Percentiles rank a stretch among this genome's conserved stretches.
Conservation (phyloP, 2,797 vertebrate species). For the Ctenochaetus hawaiiensis region DNA sequence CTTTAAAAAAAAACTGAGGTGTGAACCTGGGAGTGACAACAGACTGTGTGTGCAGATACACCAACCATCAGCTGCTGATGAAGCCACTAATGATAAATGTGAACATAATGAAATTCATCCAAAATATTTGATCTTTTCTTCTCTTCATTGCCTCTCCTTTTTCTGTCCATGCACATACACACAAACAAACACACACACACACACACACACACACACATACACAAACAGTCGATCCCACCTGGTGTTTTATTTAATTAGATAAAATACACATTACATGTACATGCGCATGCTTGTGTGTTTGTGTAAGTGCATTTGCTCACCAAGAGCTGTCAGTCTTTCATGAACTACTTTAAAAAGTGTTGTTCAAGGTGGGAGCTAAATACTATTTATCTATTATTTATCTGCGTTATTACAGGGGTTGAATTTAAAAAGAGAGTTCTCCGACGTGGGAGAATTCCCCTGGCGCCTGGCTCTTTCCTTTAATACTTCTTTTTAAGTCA, state of each 20-base stretch:
- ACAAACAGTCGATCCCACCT: constrained; percentile 70
- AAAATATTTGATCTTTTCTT: constrained; percentile 54
- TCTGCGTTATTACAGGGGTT: constrained; percentile 83
- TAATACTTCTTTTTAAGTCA: constrained; percentile 82
- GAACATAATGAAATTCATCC: constrained; percentile 49
- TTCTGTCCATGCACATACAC: constrained; percentile 33
- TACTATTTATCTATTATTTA: constrained; percentile 88
- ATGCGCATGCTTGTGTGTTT: constrained; percentile 30
- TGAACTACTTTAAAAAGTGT: constrained; percentile 82
- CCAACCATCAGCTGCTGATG: constrained; percentile 10
- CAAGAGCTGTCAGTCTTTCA: constrained; percentile 82
- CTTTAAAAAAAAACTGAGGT: no score
- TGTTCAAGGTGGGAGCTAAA: constrained; percentile 87
- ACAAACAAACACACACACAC: constrained; percentile 17
- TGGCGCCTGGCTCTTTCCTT: constrained; percentile 73
- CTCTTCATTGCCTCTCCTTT: constrained; percentile 20
- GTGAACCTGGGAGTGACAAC: no score
- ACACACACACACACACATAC: constrained; percentile 31
- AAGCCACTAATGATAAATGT: constrained; percentile 26
- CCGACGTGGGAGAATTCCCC: constrained; percentile 82
- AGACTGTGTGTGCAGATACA: not conserved
- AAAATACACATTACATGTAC: constrained; percentile 62
- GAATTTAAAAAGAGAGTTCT: constrained; percentile 80
- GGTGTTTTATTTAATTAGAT: constrained; percentile 79
- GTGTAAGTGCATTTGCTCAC: constrained; percentile 53